Percentiles rank a stretch among this genome's conserved stretches.
These are phyloP conservation scores for Clarias platycephalus DNA, from an alignment of 2,797 vertebrate species.

Conservation along the genomic window DNA sequence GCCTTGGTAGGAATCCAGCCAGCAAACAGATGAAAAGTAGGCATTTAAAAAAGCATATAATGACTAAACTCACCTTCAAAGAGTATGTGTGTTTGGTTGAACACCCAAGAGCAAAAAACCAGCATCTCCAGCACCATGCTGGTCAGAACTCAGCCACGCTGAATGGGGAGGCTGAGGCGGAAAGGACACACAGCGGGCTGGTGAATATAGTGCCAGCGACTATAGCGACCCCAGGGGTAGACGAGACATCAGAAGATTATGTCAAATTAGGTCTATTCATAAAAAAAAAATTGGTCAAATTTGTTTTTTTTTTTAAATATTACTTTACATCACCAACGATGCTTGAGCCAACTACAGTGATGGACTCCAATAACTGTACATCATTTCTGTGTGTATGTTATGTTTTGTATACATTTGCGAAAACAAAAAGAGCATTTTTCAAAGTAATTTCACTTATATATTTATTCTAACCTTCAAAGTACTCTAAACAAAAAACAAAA, in stretches of 20 bases:
- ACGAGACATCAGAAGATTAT: neutral
- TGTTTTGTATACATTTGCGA: neutral
- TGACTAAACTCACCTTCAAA: conserved; percentile 5
- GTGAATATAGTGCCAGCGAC: neutral
- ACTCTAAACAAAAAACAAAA: neutral
- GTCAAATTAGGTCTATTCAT: neutral
- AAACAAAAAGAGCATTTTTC: no score
- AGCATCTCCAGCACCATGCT: neutral
- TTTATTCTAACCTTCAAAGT: neutral
- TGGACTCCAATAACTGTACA: neutral
- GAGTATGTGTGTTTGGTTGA: neutral
- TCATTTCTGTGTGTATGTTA: neutral
- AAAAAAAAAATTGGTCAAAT: neutral
- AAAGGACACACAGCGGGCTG: conserved; percentile 10
- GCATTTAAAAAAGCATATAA: neutral
- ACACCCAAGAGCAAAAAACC: neutral
- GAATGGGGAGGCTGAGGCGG: neutral
- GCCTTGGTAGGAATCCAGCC: neutral
- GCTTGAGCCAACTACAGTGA: neutral
- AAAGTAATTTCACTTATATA: no score
- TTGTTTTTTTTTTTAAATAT: neutral
- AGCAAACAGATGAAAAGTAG: conserved; percentile 8
- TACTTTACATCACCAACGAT: neutral
- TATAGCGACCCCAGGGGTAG: neutral
- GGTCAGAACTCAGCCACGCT: neutral